These are phyloP conservation scores for Microctonus aethiopoides DNA, from an alignment of 2,888 invertebrate genomes.

Conservation along the genomic window DNA sequence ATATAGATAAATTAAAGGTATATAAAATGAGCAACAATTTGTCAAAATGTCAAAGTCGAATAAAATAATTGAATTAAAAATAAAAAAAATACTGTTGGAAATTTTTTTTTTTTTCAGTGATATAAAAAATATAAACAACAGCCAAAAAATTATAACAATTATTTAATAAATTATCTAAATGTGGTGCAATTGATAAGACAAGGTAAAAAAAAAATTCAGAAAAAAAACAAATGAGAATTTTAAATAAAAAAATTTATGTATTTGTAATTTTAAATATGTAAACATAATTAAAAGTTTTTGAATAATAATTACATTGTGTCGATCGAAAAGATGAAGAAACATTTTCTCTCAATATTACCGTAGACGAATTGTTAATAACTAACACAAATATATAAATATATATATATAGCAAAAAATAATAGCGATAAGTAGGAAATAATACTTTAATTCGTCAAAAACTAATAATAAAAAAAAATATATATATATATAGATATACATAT, in stretches of 20 bases:
- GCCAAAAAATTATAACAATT: background rate
- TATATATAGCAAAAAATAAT: constrained; percentile 17
- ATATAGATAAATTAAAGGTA: background rate
- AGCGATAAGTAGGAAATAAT: constrained; percentile 22
- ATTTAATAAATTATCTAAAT: too few species aligned
- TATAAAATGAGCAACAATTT: constrained; percentile 12
- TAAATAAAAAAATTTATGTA: background rate
- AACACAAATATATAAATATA: constrained; percentile 23
- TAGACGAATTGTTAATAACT: constrained; percentile 34
- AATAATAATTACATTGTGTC: background rate
- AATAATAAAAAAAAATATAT: constrained; percentile 19
- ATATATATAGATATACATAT: constrained; percentile 24
- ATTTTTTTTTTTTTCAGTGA: background rate
- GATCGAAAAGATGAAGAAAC: constrained; percentile 3
- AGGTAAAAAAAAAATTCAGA: too few species aligned
- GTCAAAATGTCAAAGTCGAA: background rate
- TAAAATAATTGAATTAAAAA: background rate
- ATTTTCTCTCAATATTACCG: constrained; percentile 28
- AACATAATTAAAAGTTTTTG: background rate
- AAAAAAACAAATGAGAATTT: too few species aligned
- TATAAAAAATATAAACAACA: background rate
- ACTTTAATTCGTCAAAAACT: constrained; percentile 12
- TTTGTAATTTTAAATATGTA: background rate
- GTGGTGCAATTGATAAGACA: too few species aligned
- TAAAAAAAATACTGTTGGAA: too few species aligned